phyloP scores from a whole-genome alignment of 1,140 invertebrate species.

The Phortica variegata region DNA sequence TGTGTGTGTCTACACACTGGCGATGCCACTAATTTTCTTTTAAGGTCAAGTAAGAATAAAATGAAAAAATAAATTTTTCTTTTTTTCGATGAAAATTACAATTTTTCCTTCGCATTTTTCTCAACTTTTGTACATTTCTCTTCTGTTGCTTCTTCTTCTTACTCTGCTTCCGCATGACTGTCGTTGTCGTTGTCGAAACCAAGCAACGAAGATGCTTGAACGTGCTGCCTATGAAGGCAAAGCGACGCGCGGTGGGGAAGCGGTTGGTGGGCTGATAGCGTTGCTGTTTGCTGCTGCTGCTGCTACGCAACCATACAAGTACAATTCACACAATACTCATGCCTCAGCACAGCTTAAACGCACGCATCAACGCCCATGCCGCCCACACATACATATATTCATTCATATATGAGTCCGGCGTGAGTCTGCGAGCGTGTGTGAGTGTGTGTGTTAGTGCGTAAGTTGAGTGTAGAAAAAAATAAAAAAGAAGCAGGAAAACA shows the following conservation, averaged over 20 bases:
- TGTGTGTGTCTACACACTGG: neutral
- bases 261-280: too few species aligned
- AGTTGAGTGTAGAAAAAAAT: constrained; percentile 24
- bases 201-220: too few species aligned
- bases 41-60: constrained; percentile 46
- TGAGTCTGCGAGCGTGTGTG: constrained; percentile 30
- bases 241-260: too few species aligned
- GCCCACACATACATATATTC: constrained; percentile 4
- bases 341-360: constrained; percentile 18
- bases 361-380: constrained; percentile 27
- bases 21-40: constrained; percentile 45
- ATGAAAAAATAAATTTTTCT: constrained; percentile 34
- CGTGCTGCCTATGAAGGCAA: too few species aligned
- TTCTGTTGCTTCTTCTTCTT: too few species aligned
- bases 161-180: too few species aligned
- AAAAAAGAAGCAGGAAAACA: constrained; percentile 29
- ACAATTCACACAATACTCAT: constrained; percentile 4
- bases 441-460: neutral
- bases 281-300: constrained; percentile 3
- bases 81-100: constrained; percentile 49
- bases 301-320: constrained; percentile 37
- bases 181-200: too few species aligned
- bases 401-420: constrained; percentile 5
- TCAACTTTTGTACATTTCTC: constrained; percentile 37
- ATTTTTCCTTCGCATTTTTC: constrained; percentile 51